Evolutionary conservation across 1,140 invertebrate species (phyloP), one percentile per base, ranked within the genome.

Genomic region (Tetranychus cinnabarinus): DNA sequence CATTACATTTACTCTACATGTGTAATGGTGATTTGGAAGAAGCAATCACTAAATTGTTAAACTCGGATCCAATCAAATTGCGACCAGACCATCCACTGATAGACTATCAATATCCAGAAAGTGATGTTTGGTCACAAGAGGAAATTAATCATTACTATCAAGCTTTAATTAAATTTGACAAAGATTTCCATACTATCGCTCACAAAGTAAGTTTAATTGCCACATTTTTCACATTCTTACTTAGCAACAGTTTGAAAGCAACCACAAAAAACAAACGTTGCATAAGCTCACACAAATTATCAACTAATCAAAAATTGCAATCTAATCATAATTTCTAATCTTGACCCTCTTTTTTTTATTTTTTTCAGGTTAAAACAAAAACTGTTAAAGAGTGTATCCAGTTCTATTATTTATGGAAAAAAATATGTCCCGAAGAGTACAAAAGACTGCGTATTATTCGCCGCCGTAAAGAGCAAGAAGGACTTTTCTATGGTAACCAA

Each of bases 321-420:
- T 23, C 23, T 23, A 23, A 23, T 23, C 23, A 23, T 23, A 23
- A 23, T 23, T 23, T 23, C 23, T 23, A 23, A 23, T 23, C 23
- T 23, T 37, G 3, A 42, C 33, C 46, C 7, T 56, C 31, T 42
- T 15, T 33, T 45, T 63, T 47, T 56, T 34, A 35, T 1, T 39
- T 3, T 45, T 60, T 56, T 58, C 46, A 67, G 67, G 76, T 92
- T 68, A 79, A 78, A 67, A 84, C 82, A 34, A 97, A 97, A 77
- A 80, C 83, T 55, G 81, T 83, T 4, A 91, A 88, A 69, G 87
- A 97, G 69, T 97, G 92, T 76, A 78, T 97, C 66, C 88, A 93
- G 75, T 96, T 97, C 74, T 97, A 97, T 73, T 97, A 97, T 72
- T 80, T 95, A 66, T 98, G 93, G 93, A 98, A 97, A 74, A 91